phyloP scores from a whole-genome alignment of 2,797 vertebrate species.

The Danio albolineatus region DNA sequence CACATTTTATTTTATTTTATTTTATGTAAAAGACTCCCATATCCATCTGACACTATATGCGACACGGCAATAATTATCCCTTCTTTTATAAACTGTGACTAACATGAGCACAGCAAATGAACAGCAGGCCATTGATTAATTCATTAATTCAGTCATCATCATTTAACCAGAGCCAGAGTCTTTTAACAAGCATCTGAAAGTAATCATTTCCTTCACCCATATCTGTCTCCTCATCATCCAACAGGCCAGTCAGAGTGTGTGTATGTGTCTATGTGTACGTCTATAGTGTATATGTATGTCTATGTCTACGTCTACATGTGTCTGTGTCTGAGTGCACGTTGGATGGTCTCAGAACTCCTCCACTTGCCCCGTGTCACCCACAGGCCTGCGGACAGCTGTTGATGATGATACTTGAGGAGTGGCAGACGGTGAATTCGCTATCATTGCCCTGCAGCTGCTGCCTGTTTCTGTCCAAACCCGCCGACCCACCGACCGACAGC shows the following conservation, averaged over 20 bases:
- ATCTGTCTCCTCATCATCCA: neutral
- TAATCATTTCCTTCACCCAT: neutral
- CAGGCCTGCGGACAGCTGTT: constrained; percentile 36
- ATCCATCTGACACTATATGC: neutral
- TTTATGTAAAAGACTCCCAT: too few species aligned
- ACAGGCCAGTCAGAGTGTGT: neutral
- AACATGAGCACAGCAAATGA: neutral
- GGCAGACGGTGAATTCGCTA: constrained; percentile 28
- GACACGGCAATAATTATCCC: neutral
- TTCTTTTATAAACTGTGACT: neutral
- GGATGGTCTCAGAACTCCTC: constrained; percentile 2
- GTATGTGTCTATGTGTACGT: too few species aligned
- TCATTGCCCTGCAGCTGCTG: constrained; percentile 44
- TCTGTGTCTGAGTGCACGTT: too few species aligned
- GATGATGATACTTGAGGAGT: constrained; percentile 36
- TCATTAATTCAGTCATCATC: neutral
- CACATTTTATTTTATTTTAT: too few species aligned
- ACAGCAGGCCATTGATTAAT: neutral
- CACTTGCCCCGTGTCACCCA: constrained; percentile 16
- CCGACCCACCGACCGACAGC: neutral
- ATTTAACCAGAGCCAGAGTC: neutral
- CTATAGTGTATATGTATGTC: too few species aligned
- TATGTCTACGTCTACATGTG: too few species aligned
- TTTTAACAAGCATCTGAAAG: neutral
- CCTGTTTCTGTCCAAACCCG: constrained; percentile 30